A percentile compares a stretch with the other conserved stretches of the same genome.
Conservation (phyloP, 2,888 invertebrate species). For the Pollenia amentaria region DNA sequence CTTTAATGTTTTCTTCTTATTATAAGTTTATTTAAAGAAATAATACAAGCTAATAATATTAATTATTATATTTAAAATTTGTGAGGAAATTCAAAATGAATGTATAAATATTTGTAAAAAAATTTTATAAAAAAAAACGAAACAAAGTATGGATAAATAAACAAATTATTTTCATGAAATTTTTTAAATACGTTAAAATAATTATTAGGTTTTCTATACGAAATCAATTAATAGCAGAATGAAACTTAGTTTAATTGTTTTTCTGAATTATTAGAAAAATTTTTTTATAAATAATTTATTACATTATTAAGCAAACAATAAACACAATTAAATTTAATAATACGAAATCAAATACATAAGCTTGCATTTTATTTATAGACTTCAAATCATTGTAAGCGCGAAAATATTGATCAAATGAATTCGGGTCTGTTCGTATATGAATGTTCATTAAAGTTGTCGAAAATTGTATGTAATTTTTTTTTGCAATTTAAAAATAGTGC, state of each 20-base stretch:
- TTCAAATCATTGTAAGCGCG: too few species aligned
- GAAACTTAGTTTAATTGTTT: constrained; percentile 30
- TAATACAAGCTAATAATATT: not conserved
- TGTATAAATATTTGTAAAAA: constrained; percentile 66
- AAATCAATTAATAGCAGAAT: constrained; percentile 24
- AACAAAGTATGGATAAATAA: not conserved
- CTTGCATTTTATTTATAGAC: too few species aligned
- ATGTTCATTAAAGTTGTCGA: too few species aligned
- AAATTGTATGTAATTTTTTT: too few species aligned
- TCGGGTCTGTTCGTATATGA: too few species aligned
- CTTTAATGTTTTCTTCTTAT: constrained; percentile 56
- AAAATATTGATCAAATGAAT: too few species aligned
- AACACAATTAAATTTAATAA: constrained; percentile 57
- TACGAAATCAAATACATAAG: constrained; percentile 22
- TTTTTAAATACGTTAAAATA: constrained; percentile 51
- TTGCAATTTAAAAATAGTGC: too few species aligned
- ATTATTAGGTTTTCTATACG: constrained; percentile 49
- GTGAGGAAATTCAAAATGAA: constrained; percentile 3
- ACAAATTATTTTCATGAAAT: constrained; percentile 21
- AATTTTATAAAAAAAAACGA: constrained; percentile 51
- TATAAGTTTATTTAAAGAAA: constrained; percentile 46
- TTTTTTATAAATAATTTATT: constrained; percentile 39
- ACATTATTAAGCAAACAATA: constrained; percentile 33
- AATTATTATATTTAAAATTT: constrained; percentile 32
- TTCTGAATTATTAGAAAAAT: constrained; percentile 35